These are phyloP conservation scores for Chydorus sphaericus DNA, from an alignment of 2,888 invertebrate species.

Conservation along the genomic window DNA sequence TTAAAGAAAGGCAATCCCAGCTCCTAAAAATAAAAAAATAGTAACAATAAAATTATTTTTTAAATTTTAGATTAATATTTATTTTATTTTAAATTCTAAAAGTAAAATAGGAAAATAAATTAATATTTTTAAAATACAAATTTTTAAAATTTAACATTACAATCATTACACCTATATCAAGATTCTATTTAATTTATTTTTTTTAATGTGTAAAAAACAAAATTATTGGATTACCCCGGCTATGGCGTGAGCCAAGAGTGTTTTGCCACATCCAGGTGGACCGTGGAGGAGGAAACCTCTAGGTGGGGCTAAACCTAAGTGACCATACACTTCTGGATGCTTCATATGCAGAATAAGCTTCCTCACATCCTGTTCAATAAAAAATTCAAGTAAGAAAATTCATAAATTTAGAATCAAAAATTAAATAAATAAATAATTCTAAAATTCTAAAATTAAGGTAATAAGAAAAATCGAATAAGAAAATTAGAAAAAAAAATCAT, in stretches of 20 bases:
- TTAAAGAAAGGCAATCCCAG: slow-evolving; percentile 67
- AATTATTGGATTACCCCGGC: slow-evolving; percentile 25
- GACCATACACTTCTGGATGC: slow-evolving; percentile 74
- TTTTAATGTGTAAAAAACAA: background rate
- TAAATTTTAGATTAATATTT: slow-evolving; percentile 11
- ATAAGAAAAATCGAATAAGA: background rate
- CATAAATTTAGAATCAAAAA: too few species aligned
- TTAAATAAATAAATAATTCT: too few species aligned
- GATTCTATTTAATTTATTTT: slow-evolving; percentile 7
- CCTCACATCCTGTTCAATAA: slow-evolving; percentile 42
- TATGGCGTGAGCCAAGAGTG: slow-evolving; percentile 33
- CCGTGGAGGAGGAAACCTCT: slow-evolving; percentile 86
- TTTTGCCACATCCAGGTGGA: slow-evolving; percentile 82
- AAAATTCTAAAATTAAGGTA: background rate
- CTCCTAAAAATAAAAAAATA: slow-evolving; percentile 39
- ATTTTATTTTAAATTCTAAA: too few species aligned
- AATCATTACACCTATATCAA: slow-evolving; percentile 9
- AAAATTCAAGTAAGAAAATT: background rate
- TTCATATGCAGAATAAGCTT: slow-evolving; percentile 69
- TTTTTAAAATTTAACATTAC: background rate
- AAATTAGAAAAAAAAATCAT: background rate
- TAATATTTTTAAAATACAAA: slow-evolving; percentile 1
- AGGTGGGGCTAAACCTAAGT: slow-evolving; percentile 72
- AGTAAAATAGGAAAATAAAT: slow-evolving; percentile 11
- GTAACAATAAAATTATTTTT: slow-evolving; percentile 2